phyloP scores from a whole-genome alignment of 1,140 invertebrate genomes.

The Heliothis virescens region DNA sequence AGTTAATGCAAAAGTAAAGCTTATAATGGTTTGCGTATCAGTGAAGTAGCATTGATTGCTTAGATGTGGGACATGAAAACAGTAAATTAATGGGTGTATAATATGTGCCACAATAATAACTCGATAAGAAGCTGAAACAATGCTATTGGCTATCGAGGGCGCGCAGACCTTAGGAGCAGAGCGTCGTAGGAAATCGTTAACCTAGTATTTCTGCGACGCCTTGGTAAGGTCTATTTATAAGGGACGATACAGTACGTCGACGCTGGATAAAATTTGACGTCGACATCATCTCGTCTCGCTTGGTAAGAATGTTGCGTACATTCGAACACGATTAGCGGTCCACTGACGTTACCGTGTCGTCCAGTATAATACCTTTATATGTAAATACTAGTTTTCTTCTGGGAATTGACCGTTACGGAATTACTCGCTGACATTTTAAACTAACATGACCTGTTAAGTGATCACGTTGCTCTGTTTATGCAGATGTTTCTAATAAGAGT shows the following conservation, averaged over 20 bases:
- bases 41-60: conserved; percentile 66
- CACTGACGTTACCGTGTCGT: too few relatives aligned
- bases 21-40: conserved; percentile 54
- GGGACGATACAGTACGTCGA: too few relatives aligned
- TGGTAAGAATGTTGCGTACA: too few relatives aligned
- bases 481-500: not conserved
- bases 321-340: too few relatives aligned
- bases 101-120: conserved; percentile 64
- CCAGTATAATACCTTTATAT: not conserved
- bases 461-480: conserved; percentile 4
- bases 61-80: conserved; percentile 70
- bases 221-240: not conserved
- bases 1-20: conserved; percentile 16
- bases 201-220: conserved; percentile 62
- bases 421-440: conserved; percentile 16
- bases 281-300: too few relatives aligned
- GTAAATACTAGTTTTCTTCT: conserved; percentile 42
- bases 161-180: conserved; percentile 60
- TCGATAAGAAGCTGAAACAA: conserved; percentile 73
- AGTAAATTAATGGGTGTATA: conserved; percentile 72
- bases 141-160: conserved; percentile 67
- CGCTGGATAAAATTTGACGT: too few relatives aligned
- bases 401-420: conserved; percentile 21
- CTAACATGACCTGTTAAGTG: conserved; percentile 14
- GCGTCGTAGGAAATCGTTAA: conserved; percentile 73